These are phyloP conservation scores for Heliconius hermathena DNA, from an alignment of 1,140 invertebrate species.

Conservation along the genomic window DNA sequence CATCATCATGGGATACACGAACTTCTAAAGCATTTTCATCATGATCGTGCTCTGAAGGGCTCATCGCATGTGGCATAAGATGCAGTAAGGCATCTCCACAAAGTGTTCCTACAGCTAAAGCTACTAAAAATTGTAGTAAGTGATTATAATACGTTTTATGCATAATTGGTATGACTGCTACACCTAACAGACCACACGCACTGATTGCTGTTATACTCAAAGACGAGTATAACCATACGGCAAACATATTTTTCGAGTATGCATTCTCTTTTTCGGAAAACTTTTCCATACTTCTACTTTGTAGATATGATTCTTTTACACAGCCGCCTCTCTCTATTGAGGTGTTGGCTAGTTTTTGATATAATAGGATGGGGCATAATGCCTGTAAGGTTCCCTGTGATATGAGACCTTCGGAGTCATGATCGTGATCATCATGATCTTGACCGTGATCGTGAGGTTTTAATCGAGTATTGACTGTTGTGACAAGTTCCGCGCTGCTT, in stretches of 20 bases:
- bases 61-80: conserved; percentile 93
- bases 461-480: conserved; percentile 71
- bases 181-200: conserved; percentile 90
- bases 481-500: conserved; percentile 75
- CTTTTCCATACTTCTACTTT: conserved; percentile 38
- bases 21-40: conserved; percentile 51
- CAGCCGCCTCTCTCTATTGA: conserved; percentile 82
- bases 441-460: conserved; percentile 58
- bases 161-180: conserved; percentile 94
- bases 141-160: conserved; percentile 94
- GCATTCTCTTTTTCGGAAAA: conserved; percentile 50
- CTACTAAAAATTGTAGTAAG: conserved; percentile 94
- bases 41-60: conserved; percentile 79
- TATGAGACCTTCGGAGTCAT: conserved; percentile 52
- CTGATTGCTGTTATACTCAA: conserved; percentile 92
- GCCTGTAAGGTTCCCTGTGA: conserved; percentile 75
- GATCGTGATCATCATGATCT: conserved; percentile 53
- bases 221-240: conserved; percentile 91
- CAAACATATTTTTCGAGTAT: conserved; percentile 67
- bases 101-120: conserved; percentile 94
- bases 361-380: conserved; percentile 85
- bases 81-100: conserved; percentile 96
- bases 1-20: conserved; percentile 81
- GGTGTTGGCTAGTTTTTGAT: conserved; percentile 83
- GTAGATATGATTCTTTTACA: conserved; percentile 68